phyloP scores from a whole-genome alignment of 2,888 invertebrate genomes.

The Agrotis exclamationis region DNA sequence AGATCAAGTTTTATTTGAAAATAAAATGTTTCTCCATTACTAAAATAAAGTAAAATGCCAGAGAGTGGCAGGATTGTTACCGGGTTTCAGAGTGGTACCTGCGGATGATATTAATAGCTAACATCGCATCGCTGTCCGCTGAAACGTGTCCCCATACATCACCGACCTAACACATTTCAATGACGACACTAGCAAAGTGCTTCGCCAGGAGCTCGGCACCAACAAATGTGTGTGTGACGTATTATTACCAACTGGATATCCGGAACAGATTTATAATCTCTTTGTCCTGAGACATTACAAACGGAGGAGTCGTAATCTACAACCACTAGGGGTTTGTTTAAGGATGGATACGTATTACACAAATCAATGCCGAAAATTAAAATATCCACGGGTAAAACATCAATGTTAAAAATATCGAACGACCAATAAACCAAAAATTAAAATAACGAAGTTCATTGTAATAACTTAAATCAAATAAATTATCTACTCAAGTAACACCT shows the following conservation, averaged over 20 bases:
- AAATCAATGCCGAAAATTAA: not conserved
- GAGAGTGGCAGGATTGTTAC: constrained; percentile 31
- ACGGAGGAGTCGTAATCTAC: not conserved
- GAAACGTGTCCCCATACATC: constrained; percentile 50
- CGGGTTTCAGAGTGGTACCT: constrained; percentile 29
- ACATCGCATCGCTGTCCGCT: constrained; percentile 54
- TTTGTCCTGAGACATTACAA: constrained; percentile 13
- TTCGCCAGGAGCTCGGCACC: constrained; percentile 41
- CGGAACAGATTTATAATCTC: constrained; percentile 51
- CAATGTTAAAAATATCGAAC: too few species aligned
- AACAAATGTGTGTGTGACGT: constrained; percentile 41
- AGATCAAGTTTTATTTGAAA: constrained; percentile 10
- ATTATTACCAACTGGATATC: constrained; percentile 45
- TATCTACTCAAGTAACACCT: too few species aligned
- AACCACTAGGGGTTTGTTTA: not conserved
- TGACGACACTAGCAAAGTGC: constrained; percentile 56
- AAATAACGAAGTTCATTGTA: too few species aligned
- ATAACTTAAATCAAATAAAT: too few species aligned
- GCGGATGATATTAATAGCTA: constrained; percentile 52
- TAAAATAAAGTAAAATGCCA: constrained; percentile 25
- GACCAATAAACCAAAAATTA: too few species aligned
- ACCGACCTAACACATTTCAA: constrained; percentile 53
- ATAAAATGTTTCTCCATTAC: not conserved
- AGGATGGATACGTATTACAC: not conserved
- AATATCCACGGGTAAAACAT: too few species aligned